A percentile compares a stretch with the other conserved stretches of the same genome.
These are phyloP conservation scores for Euplexia lucipara DNA, from an alignment of 2,888 invertebrate species.

Conservation along the genomic window DNA sequence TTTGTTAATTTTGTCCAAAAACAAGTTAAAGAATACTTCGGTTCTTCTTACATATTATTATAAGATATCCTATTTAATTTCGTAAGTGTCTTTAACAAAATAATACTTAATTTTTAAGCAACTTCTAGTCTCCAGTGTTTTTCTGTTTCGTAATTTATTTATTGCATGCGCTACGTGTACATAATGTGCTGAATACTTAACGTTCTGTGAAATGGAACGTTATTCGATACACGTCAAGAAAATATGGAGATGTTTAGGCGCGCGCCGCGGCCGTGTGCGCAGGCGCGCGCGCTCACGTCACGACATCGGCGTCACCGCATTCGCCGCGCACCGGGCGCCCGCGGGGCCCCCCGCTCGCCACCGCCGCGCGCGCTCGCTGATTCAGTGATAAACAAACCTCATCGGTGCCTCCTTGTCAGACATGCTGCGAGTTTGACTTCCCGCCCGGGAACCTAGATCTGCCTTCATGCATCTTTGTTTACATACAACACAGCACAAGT, in stretches of 20 bases:
- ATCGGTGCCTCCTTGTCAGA: slow-evolving; percentile 80
- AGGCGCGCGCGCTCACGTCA: slow-evolving; percentile 68
- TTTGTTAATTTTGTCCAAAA: neutral
- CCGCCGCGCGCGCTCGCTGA: slow-evolving; percentile 69
- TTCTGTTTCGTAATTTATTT: slow-evolving; percentile 28
- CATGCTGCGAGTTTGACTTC: slow-evolving; percentile 82
- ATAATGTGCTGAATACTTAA: slow-evolving; percentile 29
- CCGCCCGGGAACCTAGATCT: slow-evolving; percentile 76
- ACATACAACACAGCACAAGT: slow-evolving; percentile 84
- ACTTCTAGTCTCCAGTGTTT: slow-evolving; percentile 4
- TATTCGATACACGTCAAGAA: slow-evolving; percentile 64
- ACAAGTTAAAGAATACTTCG: too few species aligned
- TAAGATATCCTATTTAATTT: neutral
- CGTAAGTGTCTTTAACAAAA: neutral
- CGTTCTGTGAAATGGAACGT: slow-evolving; percentile 65
- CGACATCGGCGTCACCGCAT: slow-evolving; percentile 53
- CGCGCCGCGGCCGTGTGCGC: slow-evolving; percentile 59
- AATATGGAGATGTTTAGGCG: slow-evolving; percentile 57
- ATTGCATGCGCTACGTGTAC: slow-evolving; percentile 30
- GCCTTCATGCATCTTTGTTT: slow-evolving; percentile 86
- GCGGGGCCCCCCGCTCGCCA: slow-evolving; percentile 64
- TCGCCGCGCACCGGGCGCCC: slow-evolving; percentile 46
- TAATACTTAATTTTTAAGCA: neutral
- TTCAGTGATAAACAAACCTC: slow-evolving; percentile 85
- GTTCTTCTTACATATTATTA: neutral